Evolutionary conservation across 2,113 vertebrate genomes (phyloP), one percentile per base, ranked within the genome.

Genomic region (Rhabdomys dilectus): DNA sequence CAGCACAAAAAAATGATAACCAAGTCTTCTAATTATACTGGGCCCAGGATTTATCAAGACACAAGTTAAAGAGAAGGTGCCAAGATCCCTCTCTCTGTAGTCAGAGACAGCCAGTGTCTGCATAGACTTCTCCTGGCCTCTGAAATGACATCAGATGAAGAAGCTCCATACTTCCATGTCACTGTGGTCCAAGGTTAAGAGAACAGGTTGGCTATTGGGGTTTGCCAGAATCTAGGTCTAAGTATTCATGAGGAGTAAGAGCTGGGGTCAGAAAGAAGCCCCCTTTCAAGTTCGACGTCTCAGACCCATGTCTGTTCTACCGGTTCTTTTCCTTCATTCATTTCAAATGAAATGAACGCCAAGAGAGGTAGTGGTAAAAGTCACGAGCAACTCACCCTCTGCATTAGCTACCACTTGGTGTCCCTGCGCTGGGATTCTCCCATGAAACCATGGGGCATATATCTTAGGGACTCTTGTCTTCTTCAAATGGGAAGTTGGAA

Each of bases 41-140:
- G 45, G 51, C 66, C 88, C 45, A 34, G 64, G 66, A 70, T 64
- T 70, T 62, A 64, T 51, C 73, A 85, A 66, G 93, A 96, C 88
- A 87, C 45, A 82, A 92, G 56, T 53, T 22, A 89, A 60, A 56
- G 0, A n/a, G 62, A 84, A 81, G 68, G 31, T 1, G 24, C 91
- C 45, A 53, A 26, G 82, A 77, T 7, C 36, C 62, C 60, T 56
- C 24, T 91, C 75, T 84, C 93, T 64, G 72, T 72, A 19, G 11
- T 91, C 62, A 77, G 53, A 88, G 90, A 60, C 3, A 8, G 66
- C 31, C 42, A 16, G 31, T 51, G 22, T 91, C 82, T 78, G 34
- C 1, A 5, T 4, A 16, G 88, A 29, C n/a, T 58, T 22, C 21
- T 1, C 0, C 3, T 2, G 72, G 36, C 31, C 13, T 36, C 26